Conservation (phyloP, 2,888 invertebrate species). For the Xestia ashworthii region DNA sequence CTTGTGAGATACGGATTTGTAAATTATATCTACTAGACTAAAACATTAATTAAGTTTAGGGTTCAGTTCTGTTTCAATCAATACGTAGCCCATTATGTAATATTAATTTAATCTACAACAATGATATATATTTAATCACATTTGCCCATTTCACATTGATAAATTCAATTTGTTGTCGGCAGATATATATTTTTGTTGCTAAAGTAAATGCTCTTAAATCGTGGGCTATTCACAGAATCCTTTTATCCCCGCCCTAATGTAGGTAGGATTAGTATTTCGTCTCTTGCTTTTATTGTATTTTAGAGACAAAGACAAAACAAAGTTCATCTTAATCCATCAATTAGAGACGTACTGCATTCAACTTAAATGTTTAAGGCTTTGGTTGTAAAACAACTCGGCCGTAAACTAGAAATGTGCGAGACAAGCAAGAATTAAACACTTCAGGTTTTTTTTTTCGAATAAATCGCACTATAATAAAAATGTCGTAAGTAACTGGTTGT, state of each 20-base stretch:
- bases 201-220: constrained; percentile 52
- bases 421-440: constrained; percentile 14
- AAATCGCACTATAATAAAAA: background rate
- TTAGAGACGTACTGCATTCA: constrained; percentile 58
- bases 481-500: background rate
- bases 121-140: constrained; percentile 17
- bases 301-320: constrained; percentile 61
- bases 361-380: constrained; percentile 54
- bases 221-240: constrained; percentile 62
- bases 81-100: constrained; percentile 18
- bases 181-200: constrained; percentile 44
- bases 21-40: constrained; percentile 26
- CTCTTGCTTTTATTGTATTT: constrained; percentile 68
- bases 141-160: constrained; percentile 13
- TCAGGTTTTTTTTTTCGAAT: background rate
- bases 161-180: constrained; percentile 41
- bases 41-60: constrained; percentile 23
- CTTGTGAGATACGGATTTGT: constrained; percentile 39
- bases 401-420: constrained; percentile 44
- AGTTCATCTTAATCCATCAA: constrained; percentile 66
- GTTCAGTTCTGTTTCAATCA: constrained; percentile 18
- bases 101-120: constrained; percentile 24
- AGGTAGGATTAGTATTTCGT: constrained; percentile 66
- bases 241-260: constrained; percentile 66
- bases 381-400: constrained; percentile 48